Evolutionary conservation across 2,113 vertebrate species (phyloP).

Genomic region (Mugil cephalus): DNA sequence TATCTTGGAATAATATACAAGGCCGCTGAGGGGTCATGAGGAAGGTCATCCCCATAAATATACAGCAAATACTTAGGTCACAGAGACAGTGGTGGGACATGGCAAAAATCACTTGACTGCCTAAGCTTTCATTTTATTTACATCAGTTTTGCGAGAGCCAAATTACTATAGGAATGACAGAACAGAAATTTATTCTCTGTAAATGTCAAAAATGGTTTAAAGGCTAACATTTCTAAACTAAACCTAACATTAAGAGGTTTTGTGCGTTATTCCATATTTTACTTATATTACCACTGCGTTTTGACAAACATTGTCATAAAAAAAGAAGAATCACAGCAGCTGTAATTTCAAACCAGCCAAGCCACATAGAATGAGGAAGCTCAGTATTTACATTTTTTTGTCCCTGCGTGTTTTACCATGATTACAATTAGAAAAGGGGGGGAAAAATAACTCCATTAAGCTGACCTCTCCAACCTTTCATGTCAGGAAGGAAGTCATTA

Average conservation of each 20-base stretch:
- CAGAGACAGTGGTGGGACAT: conserved; percentile 55
- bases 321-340: conserved; percentile 44
- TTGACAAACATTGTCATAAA: conserved; percentile 44
- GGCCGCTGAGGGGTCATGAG: conserved; percentile 67
- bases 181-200: conserved; percentile 9
- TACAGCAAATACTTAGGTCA: conserved; percentile 74
- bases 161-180: conserved; percentile 30
- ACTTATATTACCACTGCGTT: conserved; percentile 35
- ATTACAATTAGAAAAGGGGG: conserved; percentile 68
- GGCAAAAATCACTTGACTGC: conserved; percentile 44
- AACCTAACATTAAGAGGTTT: neutral
- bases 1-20: conserved; percentile 86
- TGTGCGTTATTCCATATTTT: too few relatives aligned
- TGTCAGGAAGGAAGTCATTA: conserved; percentile 87
- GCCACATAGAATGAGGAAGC: conserved; percentile 66
- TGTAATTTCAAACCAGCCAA: conserved; percentile 70
- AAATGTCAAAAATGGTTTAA: conserved; percentile 7
- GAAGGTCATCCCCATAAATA: conserved; percentile 79
- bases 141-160: conserved; percentile 15
- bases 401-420: conserved; percentile 70
- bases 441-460: conserved; percentile 67
- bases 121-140: conserved; percentile 49
- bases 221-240: neutral
- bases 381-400: conserved; percentile 82
- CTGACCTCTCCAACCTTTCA: conserved; percentile 78